Conservation (phyloP, 1,140 invertebrate species). For the Magallana gigas region DNA sequence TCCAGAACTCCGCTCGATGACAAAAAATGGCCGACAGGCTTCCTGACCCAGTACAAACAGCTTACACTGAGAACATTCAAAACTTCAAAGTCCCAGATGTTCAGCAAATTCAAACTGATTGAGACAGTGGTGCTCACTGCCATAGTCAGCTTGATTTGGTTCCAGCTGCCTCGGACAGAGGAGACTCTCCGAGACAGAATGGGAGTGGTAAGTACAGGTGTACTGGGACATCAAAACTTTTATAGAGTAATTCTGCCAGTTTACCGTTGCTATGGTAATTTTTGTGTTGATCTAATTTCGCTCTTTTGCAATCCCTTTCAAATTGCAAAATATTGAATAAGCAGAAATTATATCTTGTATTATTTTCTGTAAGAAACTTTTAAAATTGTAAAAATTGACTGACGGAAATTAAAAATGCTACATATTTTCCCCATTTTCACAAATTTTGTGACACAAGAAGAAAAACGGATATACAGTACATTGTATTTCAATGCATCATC, state of each 20-base stretch:
- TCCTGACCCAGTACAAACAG: conserved; percentile 89
- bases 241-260: not conserved
- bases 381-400: too few relatives aligned
- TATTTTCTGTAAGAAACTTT: too few relatives aligned
- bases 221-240: not conserved
- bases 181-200: conserved; percentile 88
- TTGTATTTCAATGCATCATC: too few relatives aligned
- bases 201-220: conserved; percentile 83
- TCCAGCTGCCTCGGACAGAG: conserved; percentile 87
- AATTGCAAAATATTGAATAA: too few relatives aligned
- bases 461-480: too few relatives aligned
- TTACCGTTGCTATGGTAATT: too few relatives aligned
- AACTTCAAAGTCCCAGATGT: conserved; percentile 88
- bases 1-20: not conserved
- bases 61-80: conserved; percentile 89
- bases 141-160: conserved; percentile 89
- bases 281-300: too few relatives aligned
- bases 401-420: too few relatives aligned
- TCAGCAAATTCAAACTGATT: conserved; percentile 90
- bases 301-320: too few relatives aligned
- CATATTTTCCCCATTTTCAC: too few relatives aligned
- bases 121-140: conserved; percentile 88
- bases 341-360: too few relatives aligned
- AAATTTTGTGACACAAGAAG: too few relatives aligned
- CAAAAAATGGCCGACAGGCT: conserved; percentile 87